Conservation (phyloP, 2,888 invertebrate species). For the Meiosimyza platycephala region DNA sequence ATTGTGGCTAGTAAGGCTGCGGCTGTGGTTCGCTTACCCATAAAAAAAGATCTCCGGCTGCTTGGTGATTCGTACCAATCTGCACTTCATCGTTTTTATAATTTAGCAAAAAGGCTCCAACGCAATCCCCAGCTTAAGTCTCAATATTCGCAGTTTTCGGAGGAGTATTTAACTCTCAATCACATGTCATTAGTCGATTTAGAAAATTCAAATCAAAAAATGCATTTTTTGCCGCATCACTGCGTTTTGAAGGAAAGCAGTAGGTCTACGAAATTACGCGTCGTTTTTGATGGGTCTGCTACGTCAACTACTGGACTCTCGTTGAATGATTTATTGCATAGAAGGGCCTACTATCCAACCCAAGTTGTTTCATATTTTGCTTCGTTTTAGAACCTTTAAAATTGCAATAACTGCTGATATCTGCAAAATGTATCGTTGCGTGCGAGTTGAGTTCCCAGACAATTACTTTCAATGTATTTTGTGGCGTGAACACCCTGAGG, state of each 20-base stretch:
- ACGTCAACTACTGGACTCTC: no score
- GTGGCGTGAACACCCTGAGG: constrained; percentile 34
- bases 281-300: no score
- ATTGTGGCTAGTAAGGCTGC: neutral
- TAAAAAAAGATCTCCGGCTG: neutral
- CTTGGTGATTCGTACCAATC: constrained; percentile 38
- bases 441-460: constrained; percentile 25
- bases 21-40: constrained; percentile 24
- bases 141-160: constrained; percentile 28
- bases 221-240: constrained; percentile 32
- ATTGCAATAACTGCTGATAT: neutral
- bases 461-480: constrained; percentile 36
- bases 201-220: constrained; percentile 2
- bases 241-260: constrained; percentile 30
- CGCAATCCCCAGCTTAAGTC: constrained; percentile 25
- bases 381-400: neutral
- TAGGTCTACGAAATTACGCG: neutral
- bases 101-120: constrained; percentile 36
- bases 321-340: no score
- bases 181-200: constrained; percentile 23
- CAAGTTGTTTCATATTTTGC: constrained; percentile 19
- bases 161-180: constrained; percentile 35
- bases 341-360: no score
- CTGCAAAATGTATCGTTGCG: constrained; percentile 25
- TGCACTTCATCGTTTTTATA: constrained; percentile 8